Evolutionary conservation across 2,113 vertebrate species (phyloP).

Genomic region (Upupa epops): DNA sequence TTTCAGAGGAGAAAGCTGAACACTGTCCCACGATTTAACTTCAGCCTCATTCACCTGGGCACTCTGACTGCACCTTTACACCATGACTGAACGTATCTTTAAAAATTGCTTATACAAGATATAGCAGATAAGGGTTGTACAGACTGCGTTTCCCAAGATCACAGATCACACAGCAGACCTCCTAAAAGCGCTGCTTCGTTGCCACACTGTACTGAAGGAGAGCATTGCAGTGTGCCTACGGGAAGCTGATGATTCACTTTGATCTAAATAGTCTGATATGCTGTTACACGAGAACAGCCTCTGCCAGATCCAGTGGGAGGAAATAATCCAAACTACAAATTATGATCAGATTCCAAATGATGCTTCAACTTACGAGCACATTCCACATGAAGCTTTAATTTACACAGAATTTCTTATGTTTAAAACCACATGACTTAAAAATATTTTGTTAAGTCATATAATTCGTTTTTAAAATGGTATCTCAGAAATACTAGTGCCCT

Average conservation of each 20-base stretch:
- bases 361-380: not conserved
- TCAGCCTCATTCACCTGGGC: not conserved
- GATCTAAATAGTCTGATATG: not conserved
- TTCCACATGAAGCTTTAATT: not conserved
- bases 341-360: not conserved
- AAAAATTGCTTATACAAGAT: not conserved
- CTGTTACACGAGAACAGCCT: not conserved
- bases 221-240: not conserved
- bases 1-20: not conserved
- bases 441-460: not conserved
- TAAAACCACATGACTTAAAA: not conserved
- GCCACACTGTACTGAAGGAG: not conserved
- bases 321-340: slow-evolving; percentile 4
- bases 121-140: not conserved
- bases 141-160: not conserved
- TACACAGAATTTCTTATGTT: not conserved
- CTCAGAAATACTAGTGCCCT: not conserved
- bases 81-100: not conserved
- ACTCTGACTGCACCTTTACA: not conserved
- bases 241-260: not conserved
- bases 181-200: not conserved
- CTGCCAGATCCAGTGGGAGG: not conserved
- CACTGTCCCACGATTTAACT: not conserved
- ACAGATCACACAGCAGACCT: not conserved
- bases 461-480: not conserved